Conservation (phyloP, 1,140 invertebrate species). For the Saccostrea echinata region DNA sequence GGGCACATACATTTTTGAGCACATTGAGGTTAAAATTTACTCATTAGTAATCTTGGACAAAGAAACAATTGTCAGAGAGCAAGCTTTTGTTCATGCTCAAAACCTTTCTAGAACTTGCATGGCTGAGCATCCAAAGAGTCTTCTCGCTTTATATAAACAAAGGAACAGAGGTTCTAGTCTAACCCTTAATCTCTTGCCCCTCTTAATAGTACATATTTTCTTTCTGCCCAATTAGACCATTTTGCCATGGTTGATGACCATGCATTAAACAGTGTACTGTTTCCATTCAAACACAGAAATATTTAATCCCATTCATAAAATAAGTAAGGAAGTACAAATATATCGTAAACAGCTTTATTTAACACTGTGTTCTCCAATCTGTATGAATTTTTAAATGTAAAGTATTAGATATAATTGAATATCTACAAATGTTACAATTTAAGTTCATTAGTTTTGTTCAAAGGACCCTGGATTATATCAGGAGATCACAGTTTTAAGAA, state of each 20-base stretch:
- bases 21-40: not conserved
- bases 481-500: too few relatives aligned
- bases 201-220: not conserved
- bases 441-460: too few relatives aligned
- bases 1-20: not conserved
- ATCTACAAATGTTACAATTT: too few relatives aligned
- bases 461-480: too few relatives aligned
- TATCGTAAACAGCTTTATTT: too few relatives aligned
- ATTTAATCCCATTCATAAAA: constrained; percentile 33
- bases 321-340: too few relatives aligned
- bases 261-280: not conserved
- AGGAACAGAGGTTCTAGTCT: not conserved
- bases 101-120: not conserved
- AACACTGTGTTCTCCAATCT: too few relatives aligned
- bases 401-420: too few relatives aligned
- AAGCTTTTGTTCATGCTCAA: not conserved
- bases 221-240: constrained; percentile 29
- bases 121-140: not conserved
- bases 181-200: not conserved
- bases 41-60: not conserved
- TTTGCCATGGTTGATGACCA: not conserved
- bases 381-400: too few relatives aligned
- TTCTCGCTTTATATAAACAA: constrained; percentile 19
- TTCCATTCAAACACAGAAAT: not conserved
- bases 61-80: not conserved